A percentile compares a stretch with the other conserved stretches of the same genome.
phyloP scores from a whole-genome alignment of 2,888 invertebrate species.

The Lissonota sp. region DNA sequence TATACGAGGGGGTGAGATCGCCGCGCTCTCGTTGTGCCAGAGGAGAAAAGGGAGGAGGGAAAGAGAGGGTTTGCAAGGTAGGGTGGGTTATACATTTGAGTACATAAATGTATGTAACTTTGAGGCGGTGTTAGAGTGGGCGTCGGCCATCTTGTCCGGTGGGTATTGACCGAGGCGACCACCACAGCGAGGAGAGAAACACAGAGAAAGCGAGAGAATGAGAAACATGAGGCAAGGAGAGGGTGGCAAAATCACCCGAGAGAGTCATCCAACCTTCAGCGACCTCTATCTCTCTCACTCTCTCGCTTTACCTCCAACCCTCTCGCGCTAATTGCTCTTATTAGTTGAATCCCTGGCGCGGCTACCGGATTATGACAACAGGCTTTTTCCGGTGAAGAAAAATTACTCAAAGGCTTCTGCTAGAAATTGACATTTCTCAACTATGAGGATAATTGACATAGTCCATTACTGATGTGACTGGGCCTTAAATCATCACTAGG shows the following conservation, averaged over 20 bases:
- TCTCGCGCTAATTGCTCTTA: constrained; percentile 81
- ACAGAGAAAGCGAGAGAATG: constrained; percentile 50
- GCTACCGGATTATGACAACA: constrained; percentile 64
- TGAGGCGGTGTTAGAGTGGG: constrained; percentile 83
- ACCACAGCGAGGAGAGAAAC: constrained; percentile 67
- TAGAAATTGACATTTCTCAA: constrained; percentile 9
- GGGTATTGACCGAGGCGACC: constrained; percentile 84
- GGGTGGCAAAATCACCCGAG: constrained; percentile 76
- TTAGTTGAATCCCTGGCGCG: constrained; percentile 76
- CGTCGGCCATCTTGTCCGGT: constrained; percentile 84
- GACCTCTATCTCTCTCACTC: constrained; percentile 30
- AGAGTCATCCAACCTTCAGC: constrained; percentile 65
- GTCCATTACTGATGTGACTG: too few species aligned
- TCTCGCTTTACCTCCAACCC: constrained; percentile 30
- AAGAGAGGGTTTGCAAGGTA: constrained; percentile 74
- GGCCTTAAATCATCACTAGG: too few species aligned
- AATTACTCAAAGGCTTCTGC: constrained; percentile 34
- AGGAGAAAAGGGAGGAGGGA: constrained; percentile 60
- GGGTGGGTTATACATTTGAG: constrained; percentile 83
- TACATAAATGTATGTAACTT: constrained; percentile 84
- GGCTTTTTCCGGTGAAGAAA: constrained; percentile 42
- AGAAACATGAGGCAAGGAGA: constrained; percentile 76
- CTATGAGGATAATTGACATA: neutral
- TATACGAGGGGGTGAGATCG: constrained; percentile 66
- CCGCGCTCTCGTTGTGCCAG: neutral